Evolutionary conservation across 1,140 invertebrate genomes (phyloP).

Genomic region (Periplaneta americana): DNA sequence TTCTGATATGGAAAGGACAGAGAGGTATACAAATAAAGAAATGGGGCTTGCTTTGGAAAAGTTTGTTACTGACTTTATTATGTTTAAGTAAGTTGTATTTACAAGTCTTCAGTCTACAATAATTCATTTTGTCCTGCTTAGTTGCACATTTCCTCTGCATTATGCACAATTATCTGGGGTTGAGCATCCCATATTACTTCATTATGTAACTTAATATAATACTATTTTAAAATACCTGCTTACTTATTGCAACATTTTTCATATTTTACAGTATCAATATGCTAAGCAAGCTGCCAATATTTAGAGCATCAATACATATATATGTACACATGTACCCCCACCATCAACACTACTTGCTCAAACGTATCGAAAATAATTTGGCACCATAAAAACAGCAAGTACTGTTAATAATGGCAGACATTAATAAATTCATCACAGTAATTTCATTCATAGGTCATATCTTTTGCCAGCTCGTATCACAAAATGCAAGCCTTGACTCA

Average conservation of each 20-base stretch:
- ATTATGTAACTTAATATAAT: not conserved
- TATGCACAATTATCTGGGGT: not conserved
- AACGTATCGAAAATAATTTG: not conserved
- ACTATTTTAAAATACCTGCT: not conserved
- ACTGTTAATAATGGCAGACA: not conserved
- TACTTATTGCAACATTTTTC: not conserved
- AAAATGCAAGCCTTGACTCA: not conserved
- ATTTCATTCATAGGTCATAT: not conserved
- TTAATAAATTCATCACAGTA: not conserved
- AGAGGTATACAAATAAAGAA: not conserved
- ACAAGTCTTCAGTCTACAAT: not conserved
- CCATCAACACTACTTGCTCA: not conserved
- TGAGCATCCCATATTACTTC: not conserved
- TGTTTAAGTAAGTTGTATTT: not conserved
- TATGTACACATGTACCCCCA: not conserved
- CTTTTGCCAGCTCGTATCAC: not conserved
- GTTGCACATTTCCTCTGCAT: too few relatives aligned
- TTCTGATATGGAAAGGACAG: not conserved
- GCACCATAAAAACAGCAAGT: not conserved
- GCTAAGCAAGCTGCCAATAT: not conserved
- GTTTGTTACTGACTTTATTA: not conserved
- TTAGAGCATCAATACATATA: not conserved
- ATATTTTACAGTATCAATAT: not conserved
- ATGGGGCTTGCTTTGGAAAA: not conserved
- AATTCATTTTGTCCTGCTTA: not conserved